Conservation (phyloP, 2,888 invertebrate genomes). For the Tiphia femorata region DNA sequence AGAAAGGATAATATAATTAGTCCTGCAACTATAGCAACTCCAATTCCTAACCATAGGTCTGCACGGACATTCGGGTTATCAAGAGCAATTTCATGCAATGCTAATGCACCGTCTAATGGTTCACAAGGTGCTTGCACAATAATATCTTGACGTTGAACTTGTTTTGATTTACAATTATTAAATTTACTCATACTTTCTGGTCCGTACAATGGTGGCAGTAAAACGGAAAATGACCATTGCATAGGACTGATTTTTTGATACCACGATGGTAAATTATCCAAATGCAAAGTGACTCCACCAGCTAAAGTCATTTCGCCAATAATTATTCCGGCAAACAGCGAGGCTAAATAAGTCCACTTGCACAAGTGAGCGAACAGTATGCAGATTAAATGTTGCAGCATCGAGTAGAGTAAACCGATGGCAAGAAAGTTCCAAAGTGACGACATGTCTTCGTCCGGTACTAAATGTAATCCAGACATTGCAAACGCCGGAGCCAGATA, state of each 20-base stretch:
- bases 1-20: conserved; percentile 74
- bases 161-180: conserved; percentile 65
- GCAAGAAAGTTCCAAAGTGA: conserved; percentile 62
- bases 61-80: conserved; percentile 70
- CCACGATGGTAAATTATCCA: conserved; percentile 63
- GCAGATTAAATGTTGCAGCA: conserved; percentile 62
- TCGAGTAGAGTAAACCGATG: conserved; percentile 59
- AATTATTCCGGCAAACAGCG: conserved; percentile 56
- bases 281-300: conserved; percentile 59
- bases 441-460: conserved; percentile 60
- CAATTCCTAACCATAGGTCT: conserved; percentile 70
- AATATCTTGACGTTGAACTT: conserved; percentile 89
- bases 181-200: conserved; percentile 50
- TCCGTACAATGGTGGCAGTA: conserved; percentile 58
- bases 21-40: conserved; percentile 74
- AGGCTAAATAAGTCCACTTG: conserved; percentile 59
- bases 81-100: conserved; percentile 71
- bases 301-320: conserved; percentile 60
- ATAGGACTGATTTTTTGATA: conserved; percentile 60
- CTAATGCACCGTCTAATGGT: conserved; percentile 80
- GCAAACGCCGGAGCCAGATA: conserved; percentile 90
- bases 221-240: conserved; percentile 58
- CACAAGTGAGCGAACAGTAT: conserved; percentile 58
- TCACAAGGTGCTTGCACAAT: conserved; percentile 88
- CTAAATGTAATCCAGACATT: conserved; percentile 84